phyloP scores from a whole-genome alignment of 1,140 invertebrate species.

The Bombus confusus region DNA sequence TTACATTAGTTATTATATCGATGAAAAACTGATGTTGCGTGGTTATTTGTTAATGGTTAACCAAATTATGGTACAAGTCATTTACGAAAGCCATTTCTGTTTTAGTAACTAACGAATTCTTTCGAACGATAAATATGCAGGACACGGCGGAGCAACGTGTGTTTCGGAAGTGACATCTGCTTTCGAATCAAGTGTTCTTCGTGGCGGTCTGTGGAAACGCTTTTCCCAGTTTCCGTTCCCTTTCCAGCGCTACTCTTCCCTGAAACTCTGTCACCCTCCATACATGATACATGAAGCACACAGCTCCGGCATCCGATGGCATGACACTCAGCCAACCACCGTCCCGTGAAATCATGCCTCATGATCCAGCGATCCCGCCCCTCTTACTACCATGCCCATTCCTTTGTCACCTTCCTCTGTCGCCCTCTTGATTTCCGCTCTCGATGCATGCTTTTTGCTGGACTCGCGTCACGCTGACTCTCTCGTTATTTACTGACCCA shows the following conservation, averaged over 20 bases:
- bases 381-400: background rate
- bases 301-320: constrained; percentile 69
- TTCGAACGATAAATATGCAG: constrained; percentile 52
- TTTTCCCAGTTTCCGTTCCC: constrained; percentile 56
- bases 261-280: constrained; percentile 42
- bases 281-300: constrained; percentile 77
- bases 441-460: constrained; percentile 21
- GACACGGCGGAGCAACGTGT: constrained; percentile 37
- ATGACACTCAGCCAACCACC: constrained; percentile 76
- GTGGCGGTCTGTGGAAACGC: constrained; percentile 43
- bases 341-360: constrained; percentile 79
- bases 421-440: constrained; percentile 41
- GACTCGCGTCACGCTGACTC: background rate
- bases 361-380: constrained; percentile 62
- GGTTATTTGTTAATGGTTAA: too few species aligned
- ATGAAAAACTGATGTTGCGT: too few species aligned
- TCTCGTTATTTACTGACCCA: constrained; percentile 1
- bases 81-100: too few species aligned
- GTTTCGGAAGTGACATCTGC: constrained; percentile 66
- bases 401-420: constrained; percentile 32
- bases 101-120: background rate
- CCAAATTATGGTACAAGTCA: too few species aligned
- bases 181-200: constrained; percentile 62
- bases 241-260: constrained; percentile 40
- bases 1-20: too few species aligned